A percentile compares a stretch with the other conserved stretches of the same genome.
phyloP scores from a whole-genome alignment of 2,797 vertebrate genomes.

The Tenualosa ilisha region DNA sequence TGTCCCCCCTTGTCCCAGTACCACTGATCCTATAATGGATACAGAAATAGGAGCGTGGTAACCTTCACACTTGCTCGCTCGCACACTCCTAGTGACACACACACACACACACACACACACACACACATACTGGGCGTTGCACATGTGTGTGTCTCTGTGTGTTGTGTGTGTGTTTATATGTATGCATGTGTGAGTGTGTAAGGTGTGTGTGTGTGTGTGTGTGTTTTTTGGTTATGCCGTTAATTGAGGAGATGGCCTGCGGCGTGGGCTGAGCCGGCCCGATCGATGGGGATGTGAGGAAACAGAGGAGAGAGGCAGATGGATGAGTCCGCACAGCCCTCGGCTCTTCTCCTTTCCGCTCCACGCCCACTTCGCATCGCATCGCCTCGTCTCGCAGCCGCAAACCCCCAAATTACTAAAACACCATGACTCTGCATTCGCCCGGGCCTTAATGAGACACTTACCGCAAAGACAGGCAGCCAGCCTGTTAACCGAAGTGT shows the following conservation, averaged over 20 bases:
- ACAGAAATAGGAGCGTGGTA: slow-evolving; percentile 3
- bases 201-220: not conserved
- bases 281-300: slow-evolving; percentile 10
- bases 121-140: not conserved
- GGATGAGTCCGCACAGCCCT: slow-evolving; percentile 17
- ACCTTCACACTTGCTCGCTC: slow-evolving; percentile 13
- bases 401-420: slow-evolving; percentile 18
- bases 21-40: slow-evolving; percentile 15
- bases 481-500: not conserved
- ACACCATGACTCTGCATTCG: slow-evolving; percentile 17
- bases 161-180: not conserved
- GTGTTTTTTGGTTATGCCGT: not conserved
- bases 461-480: not conserved
- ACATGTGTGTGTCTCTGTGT: too few species aligned
- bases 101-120: slow-evolving; percentile 20
- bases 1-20: slow-evolving; percentile 14
- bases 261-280: not conserved
- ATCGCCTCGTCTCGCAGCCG: not conserved
- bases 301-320: slow-evolving; percentile 19
- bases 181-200: not conserved
- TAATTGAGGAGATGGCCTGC: slow-evolving; percentile 24
- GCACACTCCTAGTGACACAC: not conserved
- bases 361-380: not conserved
- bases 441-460: slow-evolving; percentile 3
- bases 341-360: not conserved